Base-by-base conservation (phyloP, 1,140 invertebrate species). In the Chironomus striatipennis region DNA sequence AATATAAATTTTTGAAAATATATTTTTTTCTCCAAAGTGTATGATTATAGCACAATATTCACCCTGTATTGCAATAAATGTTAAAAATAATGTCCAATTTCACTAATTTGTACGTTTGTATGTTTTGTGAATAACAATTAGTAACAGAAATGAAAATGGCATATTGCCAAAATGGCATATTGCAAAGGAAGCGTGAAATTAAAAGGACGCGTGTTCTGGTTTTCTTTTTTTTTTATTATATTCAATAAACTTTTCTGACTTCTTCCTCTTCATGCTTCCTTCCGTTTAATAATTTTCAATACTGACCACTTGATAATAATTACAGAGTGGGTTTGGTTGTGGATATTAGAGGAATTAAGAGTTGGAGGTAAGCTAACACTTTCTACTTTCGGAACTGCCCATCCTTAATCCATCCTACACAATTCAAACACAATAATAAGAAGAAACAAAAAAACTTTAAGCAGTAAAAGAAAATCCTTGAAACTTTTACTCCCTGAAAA, bases 51-150 rank as follows among this genome's bases (percentile, higher is more conserved):
- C 47, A 57, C n/a, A 57, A 57, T 15, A n/a, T 57, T 34, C 12
- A 15, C 47, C n/a, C 12, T 15, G 47, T 57, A 17, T 34, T 70
- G 65, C 20, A 70, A 70, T 70, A 70, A 70, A 70, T 70, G 65
- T 70, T 18, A 70, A 70, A 70, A 70, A 18, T 70, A 70, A 70
- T 70, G 65, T 70, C 65, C 20, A 70, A 70, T 70, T 70, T 70
- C 65, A 21, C 65, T 70, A 70, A 70, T 70, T 70, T 70, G 65
- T 70, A 70, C 65, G 17, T 18, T 70, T 70, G 65, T 70, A 57
- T 10, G 47, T 57, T 57, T 57, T 57, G 47, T 70, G 65, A 70
- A 70, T 70, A 70, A 21, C 65, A 70, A 70, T 70, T 21, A 70
- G 20, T 21, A 18, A 70, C 65, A 70, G 65, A 18, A 70, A 70